Evolutionary conservation across 1,140 invertebrate species (phyloP).

Genomic region (Lepidurus apus): DNA sequence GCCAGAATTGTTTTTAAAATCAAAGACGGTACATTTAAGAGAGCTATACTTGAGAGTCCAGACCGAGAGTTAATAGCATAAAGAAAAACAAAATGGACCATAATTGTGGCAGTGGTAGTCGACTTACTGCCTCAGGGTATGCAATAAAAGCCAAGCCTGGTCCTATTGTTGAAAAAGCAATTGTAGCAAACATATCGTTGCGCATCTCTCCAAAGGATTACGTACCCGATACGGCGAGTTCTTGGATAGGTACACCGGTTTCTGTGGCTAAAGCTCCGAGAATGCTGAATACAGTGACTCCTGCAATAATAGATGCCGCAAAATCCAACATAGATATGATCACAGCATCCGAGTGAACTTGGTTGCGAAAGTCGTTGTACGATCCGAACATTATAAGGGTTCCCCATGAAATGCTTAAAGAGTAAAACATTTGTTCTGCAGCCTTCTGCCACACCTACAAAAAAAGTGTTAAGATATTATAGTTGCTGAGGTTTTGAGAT

Average conservation of each 20-base stretch:
- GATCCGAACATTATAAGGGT: conserved; percentile 50
- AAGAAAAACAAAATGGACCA: conserved; percentile 49
- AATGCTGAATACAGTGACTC: conserved; percentile 47
- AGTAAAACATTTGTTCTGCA: conserved; percentile 52
- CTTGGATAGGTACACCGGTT: conserved; percentile 36
- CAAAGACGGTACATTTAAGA: not conserved
- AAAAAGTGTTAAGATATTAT: conserved; percentile 30
- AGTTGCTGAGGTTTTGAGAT: not conserved
- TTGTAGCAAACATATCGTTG: no score
- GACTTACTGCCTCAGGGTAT: conserved; percentile 39
- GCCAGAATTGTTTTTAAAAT: not conserved
- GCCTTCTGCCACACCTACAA: conserved; percentile 47
- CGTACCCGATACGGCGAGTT: conserved; percentile 38
- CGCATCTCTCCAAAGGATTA: no score
- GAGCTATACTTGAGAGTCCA: conserved; percentile 53
- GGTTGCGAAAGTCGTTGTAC: conserved; percentile 50
- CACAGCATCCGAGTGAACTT: conserved; percentile 47
- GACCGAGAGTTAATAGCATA: conserved; percentile 48
- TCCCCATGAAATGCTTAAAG: conserved; percentile 49
- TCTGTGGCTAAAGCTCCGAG: conserved; percentile 45
- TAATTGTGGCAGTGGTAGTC: conserved; percentile 42
- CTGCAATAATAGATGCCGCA: conserved; percentile 46
- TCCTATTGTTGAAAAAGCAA: no score
- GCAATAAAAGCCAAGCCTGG: conserved; percentile 41
- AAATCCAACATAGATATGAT: conserved; percentile 46